Evolutionary conservation across 2,888 invertebrate genomes (phyloP).

Genomic region (Anthophora plumipes): DNA sequence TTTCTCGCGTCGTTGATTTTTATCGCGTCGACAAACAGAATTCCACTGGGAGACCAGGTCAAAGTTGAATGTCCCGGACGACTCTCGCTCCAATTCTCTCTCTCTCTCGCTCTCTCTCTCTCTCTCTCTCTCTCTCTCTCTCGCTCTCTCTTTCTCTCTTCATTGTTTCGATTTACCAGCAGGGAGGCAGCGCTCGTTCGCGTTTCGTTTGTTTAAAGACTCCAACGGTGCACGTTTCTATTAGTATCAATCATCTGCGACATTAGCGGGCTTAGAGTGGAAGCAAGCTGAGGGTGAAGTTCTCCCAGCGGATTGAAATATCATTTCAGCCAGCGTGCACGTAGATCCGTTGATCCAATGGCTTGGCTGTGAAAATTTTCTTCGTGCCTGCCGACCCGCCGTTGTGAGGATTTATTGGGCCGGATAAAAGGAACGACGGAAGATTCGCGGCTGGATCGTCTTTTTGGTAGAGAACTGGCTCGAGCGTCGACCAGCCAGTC

Average conservation of each 20-base stretch:
- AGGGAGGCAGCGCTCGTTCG: too few species aligned
- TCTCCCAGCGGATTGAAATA: slow-evolving; percentile 65
- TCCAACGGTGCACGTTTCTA: slow-evolving; percentile 23
- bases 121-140: neutral
- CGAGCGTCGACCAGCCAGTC: slow-evolving; percentile 35
- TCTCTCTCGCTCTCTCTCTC: slow-evolving; percentile 3
- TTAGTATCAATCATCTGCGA: slow-evolving; percentile 59
- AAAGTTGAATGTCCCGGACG: slow-evolving; percentile 13
- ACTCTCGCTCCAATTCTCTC: neutral
- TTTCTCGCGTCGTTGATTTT: neutral
- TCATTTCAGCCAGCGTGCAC: slow-evolving; percentile 61
- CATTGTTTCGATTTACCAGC: slow-evolving; percentile 5
- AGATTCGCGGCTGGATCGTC: slow-evolving; percentile 63
- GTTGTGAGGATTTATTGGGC: slow-evolving; percentile 69
- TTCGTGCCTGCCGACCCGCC: slow-evolving; percentile 44
- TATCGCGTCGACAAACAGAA: slow-evolving; percentile 2
- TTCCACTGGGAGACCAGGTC: neutral
- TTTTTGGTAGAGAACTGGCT: slow-evolving; percentile 52
- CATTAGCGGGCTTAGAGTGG: slow-evolving; percentile 32
- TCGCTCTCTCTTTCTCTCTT: neutral
- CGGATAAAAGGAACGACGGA: slow-evolving; percentile 66
- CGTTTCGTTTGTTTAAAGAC: slow-evolving; percentile 38
- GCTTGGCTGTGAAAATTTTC: slow-evolving; percentile 70
- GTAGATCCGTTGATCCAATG: slow-evolving; percentile 65
- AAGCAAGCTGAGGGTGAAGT: slow-evolving; percentile 17